These are phyloP conservation scores for Buathra laborator DNA, from an alignment of 2,888 invertebrate genomes.

Conservation along the genomic window DNA sequence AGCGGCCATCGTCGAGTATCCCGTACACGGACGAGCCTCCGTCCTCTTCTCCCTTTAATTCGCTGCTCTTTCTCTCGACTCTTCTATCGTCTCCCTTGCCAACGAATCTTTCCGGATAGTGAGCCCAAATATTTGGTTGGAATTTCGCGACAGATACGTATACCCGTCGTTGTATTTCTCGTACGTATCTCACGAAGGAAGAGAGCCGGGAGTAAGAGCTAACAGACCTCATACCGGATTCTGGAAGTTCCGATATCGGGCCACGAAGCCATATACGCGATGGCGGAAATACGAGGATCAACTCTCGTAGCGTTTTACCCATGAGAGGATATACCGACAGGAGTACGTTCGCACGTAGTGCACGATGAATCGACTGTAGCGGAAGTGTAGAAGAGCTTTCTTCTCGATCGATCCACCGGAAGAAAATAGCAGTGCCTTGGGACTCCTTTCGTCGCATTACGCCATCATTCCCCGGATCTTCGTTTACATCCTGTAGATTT, in stretches of 20 bases:
- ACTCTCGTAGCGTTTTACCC: constrained; percentile 5
- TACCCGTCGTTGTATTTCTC: constrained; percentile 40
- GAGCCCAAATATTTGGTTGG: constrained; percentile 64
- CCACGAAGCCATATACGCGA: neutral
- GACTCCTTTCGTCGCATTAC: neutral
- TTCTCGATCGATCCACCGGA: constrained; percentile 2
- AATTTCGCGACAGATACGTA: constrained; percentile 57
- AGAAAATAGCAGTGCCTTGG: constrained; percentile 1
- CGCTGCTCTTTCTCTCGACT: constrained; percentile 35
- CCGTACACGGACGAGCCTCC: constrained; percentile 50
- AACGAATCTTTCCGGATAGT: constrained; percentile 53
- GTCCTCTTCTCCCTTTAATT: constrained; percentile 25
- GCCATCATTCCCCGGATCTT: neutral
- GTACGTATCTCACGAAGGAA: neutral
- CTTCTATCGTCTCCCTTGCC: neutral
- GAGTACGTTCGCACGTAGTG: neutral
- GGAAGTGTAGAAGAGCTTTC: constrained; percentile 1
- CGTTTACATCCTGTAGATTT: neutral
- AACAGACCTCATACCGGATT: constrained; percentile 40
- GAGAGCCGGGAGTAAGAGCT: constrained; percentile 34
- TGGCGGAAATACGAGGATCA: constrained; percentile 34
- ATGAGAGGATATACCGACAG: constrained; percentile 18
- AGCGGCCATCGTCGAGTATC: constrained; percentile 50
- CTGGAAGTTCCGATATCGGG: constrained; percentile 31
- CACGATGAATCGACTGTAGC: constrained; percentile 11